phyloP scores from a whole-genome alignment of 2,888 invertebrate species.

The Trachelus troglodyta region DNA sequence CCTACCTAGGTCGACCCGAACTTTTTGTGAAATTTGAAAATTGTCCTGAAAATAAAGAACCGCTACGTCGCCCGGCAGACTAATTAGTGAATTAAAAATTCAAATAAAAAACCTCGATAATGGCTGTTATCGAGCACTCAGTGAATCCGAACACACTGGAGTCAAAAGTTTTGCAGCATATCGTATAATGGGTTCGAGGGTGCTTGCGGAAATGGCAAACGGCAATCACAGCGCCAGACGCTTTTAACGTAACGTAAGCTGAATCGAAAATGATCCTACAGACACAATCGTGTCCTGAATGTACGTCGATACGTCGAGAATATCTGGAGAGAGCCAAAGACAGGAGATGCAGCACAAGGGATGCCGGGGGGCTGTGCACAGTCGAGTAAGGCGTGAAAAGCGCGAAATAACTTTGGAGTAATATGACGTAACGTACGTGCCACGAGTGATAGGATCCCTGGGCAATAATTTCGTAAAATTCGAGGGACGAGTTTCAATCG shows the following conservation, averaged over 20 bases:
- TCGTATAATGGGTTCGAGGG: background rate
- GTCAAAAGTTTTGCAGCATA: constrained; percentile 18
- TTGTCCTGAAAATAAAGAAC: background rate
- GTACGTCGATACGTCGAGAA: background rate
- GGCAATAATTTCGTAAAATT: background rate
- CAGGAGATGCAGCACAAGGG: background rate
- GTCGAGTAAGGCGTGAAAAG: background rate
- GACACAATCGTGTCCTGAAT: background rate
- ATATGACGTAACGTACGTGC: background rate
- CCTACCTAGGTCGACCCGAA: background rate
- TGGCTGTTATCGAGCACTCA: background rate
- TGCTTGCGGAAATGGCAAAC: constrained; percentile 33
- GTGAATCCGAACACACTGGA: background rate
- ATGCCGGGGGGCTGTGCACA: background rate
- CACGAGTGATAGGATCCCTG: background rate
- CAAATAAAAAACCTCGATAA: background rate
- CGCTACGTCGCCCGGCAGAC: background rate
- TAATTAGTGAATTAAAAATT: background rate
- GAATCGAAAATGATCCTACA: constrained; percentile 31
- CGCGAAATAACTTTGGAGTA: background rate
- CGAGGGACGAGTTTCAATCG: background rate
- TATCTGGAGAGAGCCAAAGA: background rate
- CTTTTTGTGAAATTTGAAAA: background rate
- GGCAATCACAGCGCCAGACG: constrained; percentile 36
- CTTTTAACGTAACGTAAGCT: constrained; percentile 37